Percentiles rank a stretch among this genome's conserved stretches.
Conservation (phyloP, 2,113 vertebrate genomes). For the Nycticebus coucang region DNA sequence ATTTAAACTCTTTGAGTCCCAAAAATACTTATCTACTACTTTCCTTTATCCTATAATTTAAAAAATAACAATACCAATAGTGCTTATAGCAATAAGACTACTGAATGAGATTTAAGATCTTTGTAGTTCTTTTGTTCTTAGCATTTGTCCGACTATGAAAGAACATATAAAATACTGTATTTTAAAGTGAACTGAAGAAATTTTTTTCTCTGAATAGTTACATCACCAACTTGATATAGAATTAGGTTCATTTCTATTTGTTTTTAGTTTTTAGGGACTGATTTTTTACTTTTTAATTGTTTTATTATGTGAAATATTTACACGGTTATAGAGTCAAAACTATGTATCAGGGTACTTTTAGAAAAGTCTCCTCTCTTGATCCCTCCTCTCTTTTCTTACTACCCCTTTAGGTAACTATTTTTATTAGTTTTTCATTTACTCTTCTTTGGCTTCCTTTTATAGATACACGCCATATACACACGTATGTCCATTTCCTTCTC, state of each 20-base stretch:
- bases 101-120: not conserved
- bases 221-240: not conserved
- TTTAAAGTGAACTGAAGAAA: not conserved
- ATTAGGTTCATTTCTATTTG: not conserved
- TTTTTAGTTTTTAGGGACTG: constrained; percentile 3
- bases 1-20: not conserved
- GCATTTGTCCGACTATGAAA: not conserved
- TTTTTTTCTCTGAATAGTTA: constrained; percentile 28
- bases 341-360: not conserved
- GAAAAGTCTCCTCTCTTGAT: not conserved
- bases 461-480: not conserved
- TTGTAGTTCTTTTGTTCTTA: constrained; percentile 9
- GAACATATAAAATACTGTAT: not conserved
- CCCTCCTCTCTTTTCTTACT: not conserved
- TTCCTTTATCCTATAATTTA: not conserved
- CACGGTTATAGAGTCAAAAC: not conserved
- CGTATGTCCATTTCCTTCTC: not conserved
- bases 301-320: constrained; percentile 1
- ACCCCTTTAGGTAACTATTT: not conserved
- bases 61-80: not conserved
- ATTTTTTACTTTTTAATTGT: not conserved
- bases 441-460: constrained; percentile 33
- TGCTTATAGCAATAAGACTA: not conserved
- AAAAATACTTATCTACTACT: not conserved
- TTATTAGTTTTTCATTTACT: constrained; percentile 3